These are phyloP conservation scores for Steinernema khuongi DNA, from an alignment of 1,140 invertebrate genomes.

Conservation along the genomic window DNA sequence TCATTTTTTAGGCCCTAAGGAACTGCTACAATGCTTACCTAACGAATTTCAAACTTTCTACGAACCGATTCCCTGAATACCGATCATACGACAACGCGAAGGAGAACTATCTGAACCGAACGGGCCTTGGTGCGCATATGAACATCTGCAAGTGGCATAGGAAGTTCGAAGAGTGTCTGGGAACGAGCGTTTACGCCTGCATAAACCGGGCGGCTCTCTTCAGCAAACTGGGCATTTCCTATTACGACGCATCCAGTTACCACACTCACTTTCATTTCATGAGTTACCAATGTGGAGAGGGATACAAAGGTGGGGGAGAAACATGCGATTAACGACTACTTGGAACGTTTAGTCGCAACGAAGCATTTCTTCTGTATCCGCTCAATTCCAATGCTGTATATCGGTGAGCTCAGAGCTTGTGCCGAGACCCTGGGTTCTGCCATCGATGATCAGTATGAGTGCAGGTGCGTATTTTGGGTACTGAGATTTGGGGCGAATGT, in stretches of 20 bases:
- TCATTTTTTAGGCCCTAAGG: not conserved
- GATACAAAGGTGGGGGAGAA: not conserved
- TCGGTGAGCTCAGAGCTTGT: not conserved
- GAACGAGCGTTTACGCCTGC: not conserved
- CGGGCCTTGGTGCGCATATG: not conserved
- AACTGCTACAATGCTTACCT: not conserved
- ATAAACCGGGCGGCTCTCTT: not conserved
- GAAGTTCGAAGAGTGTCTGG: not conserved
- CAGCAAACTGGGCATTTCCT: not conserved
- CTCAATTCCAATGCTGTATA: not conserved
- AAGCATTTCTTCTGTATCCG: not conserved
- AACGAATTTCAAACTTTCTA: not conserved
- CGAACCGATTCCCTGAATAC: not conserved
- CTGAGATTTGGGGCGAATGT: too few species aligned
- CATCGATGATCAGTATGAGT: not conserved
- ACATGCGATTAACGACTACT: not conserved
- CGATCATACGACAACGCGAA: not conserved
- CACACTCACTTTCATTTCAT: not conserved
- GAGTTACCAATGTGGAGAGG: not conserved
- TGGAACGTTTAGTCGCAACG: not conserved
- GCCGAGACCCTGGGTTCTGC: not conserved
- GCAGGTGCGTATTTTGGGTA: not conserved
- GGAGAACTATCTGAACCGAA: not conserved
- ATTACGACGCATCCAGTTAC: not conserved
- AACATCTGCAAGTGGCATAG: slow-evolving; percentile 1